Conservation (phyloP, 2,888 invertebrate species). For the Hemaris fuciformis region DNA sequence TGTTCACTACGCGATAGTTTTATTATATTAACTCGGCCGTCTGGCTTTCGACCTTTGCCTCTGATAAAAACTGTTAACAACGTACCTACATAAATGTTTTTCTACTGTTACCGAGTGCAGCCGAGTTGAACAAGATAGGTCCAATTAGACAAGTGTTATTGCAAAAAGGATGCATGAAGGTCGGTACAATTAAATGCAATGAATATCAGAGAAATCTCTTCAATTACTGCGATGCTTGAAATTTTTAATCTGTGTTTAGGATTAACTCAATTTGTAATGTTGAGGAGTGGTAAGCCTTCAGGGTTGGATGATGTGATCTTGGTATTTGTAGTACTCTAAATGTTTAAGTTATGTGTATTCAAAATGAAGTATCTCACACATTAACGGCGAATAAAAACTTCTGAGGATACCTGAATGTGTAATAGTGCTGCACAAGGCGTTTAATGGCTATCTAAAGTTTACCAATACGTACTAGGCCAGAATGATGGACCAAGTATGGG, state of each 20-base stretch:
- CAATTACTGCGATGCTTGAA: not conserved
- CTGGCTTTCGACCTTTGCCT: not conserved
- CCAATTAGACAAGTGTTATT: not conserved
- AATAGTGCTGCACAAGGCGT: too few relatives aligned
- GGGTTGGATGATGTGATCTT: too few relatives aligned
- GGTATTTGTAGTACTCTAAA: too few relatives aligned
- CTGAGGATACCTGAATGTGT: too few relatives aligned
- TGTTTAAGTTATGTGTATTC: too few relatives aligned
- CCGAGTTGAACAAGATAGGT: not conserved
- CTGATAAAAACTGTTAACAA: not conserved
- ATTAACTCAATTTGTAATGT: too few relatives aligned
- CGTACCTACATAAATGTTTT: not conserved
- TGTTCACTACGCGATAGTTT: not conserved
- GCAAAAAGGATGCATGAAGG: not conserved
- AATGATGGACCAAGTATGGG: too few relatives aligned
- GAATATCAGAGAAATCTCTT: not conserved
- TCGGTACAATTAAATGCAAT: not conserved
- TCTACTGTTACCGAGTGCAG: not conserved
- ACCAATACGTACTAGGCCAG: too few relatives aligned
- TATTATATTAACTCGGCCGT: not conserved
- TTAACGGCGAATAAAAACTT: too few relatives aligned
- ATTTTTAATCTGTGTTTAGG: not conserved
- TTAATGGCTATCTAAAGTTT: too few relatives aligned
- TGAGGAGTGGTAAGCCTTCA: too few relatives aligned
- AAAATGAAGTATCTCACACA: not conserved